These are phyloP conservation scores for Leptobrachium ailaonicum DNA, from an alignment of 2,113 vertebrate species.

Conservation along the genomic window DNA sequence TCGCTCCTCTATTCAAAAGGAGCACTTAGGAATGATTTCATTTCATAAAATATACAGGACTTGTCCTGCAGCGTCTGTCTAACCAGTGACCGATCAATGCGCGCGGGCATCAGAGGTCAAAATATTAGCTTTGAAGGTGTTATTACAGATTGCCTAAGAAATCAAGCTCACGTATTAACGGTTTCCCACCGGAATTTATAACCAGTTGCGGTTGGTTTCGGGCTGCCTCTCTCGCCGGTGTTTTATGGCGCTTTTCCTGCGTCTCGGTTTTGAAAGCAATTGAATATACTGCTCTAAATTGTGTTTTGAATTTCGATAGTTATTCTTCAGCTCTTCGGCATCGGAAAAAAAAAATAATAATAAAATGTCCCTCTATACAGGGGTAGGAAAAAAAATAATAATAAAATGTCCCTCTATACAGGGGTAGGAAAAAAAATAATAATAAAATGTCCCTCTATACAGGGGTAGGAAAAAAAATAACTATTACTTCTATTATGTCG, in stretches of 20 bases:
- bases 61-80: slow-evolving; percentile 32
- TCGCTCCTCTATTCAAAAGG: slow-evolving; percentile 34
- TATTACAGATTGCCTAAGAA: slow-evolving; percentile 30
- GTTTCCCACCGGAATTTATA: slow-evolving; percentile 17
- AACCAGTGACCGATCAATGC: slow-evolving; percentile 40
- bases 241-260: not conserved
- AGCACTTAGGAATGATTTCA: slow-evolving; percentile 42
- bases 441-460: too few relatives aligned
- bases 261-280: not conserved
- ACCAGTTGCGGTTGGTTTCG: slow-evolving; percentile 12
- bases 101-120: slow-evolving; percentile 36
- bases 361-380: too few relatives aligned
- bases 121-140: slow-evolving; percentile 41
- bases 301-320: not conserved
- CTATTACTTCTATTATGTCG: too few relatives aligned
- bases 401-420: too few relatives aligned
- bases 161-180: slow-evolving; percentile 28
- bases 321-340: not conserved
- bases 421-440: not conserved
- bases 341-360: not conserved
- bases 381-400: too few relatives aligned
- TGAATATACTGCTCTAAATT: not conserved
- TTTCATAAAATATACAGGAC: slow-evolving; percentile 49
- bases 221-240: not conserved
- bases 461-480: too few relatives aligned